Evolutionary conservation across 2,113 vertebrate genomes (phyloP).

Genomic region (Oryzias melastigma): DNA sequence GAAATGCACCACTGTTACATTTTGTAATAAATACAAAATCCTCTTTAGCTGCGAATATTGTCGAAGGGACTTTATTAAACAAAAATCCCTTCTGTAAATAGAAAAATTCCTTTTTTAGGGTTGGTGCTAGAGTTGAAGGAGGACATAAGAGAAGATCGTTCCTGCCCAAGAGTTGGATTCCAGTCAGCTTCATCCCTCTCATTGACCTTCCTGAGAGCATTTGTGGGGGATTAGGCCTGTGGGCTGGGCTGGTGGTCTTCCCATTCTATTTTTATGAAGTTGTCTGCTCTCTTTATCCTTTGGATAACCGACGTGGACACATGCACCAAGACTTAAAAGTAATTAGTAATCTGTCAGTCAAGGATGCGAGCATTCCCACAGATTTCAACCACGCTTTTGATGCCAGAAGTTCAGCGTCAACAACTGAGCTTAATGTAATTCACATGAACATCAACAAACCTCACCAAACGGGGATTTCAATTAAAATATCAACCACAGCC

Average conservation of each 20-base stretch:
- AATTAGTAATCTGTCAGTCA: conserved; percentile 53
- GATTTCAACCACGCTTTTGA: background rate
- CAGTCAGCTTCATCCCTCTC: conserved; percentile 36
- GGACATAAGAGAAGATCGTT: conserved; percentile 29
- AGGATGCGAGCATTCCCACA: conserved; percentile 10
- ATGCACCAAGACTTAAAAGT: conserved; percentile 51
- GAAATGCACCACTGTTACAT: no score
- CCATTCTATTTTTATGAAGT: conserved; percentile 76
- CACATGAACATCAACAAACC: background rate
- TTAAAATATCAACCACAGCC: no score
- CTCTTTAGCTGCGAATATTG: no score
- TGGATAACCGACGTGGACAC: conserved; percentile 68
- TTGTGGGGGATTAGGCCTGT: conserved; percentile 60
- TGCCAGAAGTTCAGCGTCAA: background rate
- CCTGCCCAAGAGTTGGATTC: conserved; percentile 37
- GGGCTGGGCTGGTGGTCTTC: conserved; percentile 57
- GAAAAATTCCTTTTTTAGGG: no score
- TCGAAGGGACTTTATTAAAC: no score
- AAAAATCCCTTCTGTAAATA: no score
- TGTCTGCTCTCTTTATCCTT: conserved; percentile 47
- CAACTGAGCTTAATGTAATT: background rate
- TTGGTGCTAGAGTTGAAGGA: conserved; percentile 16
- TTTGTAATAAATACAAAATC: no score
- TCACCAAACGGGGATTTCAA: no score
- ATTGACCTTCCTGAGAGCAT: conserved; percentile 59